Base-by-base conservation (phyloP, 2,888 invertebrate species). In the Himalopsyche tibetana region DNA sequence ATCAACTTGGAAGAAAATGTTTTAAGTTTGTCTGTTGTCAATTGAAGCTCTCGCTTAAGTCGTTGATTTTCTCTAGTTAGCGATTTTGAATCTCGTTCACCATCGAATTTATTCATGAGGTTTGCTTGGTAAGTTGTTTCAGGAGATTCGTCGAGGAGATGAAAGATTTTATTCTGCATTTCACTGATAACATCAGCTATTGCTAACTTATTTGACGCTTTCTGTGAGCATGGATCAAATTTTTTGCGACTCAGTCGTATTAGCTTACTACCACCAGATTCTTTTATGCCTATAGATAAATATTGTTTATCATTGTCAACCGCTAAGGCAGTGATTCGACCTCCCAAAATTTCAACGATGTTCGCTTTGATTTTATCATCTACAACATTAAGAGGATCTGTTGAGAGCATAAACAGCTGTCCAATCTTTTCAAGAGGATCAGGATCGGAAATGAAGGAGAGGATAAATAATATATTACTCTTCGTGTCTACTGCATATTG, bases 191-290 rank as follows among this genome's bases (percentile, higher is more conserved):
- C 28, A 2, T 63, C 63, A 19, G 28, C 19, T 19, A 63, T 63
- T 5, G 63, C 63, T 9, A 19, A 19, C 28, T 63, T 63, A 63
- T 63, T 63, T n/a, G 63, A 19, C 4, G 63, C 28, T 19, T n/a
- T 63, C 63, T 63, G 19, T 63, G 63, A 63, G 63, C 63, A 63
- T 5, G 63, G 63, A 63, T 63, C 63, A 28, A 63, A 63, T 11
- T 3, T 8, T 63, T 63, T 63, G 19, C 63, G 63, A 3, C 4
- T 19, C 28, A 63, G 15, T 63, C 28, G n/a, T 63, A 63, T 63
- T 9, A 63, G 28, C 19, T 63, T 63, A 19, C 63, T 19, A 4
- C 63, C 63, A 9, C 8, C 5, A 11, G 6, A 19, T 63, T 63
- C 19, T 63, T 63, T 63, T 15, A 63, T 63, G 28, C 63, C 63